These are phyloP conservation scores for Murina feae DNA, from an alignment of 2,113 vertebrate genomes.

Conservation along the genomic window DNA sequence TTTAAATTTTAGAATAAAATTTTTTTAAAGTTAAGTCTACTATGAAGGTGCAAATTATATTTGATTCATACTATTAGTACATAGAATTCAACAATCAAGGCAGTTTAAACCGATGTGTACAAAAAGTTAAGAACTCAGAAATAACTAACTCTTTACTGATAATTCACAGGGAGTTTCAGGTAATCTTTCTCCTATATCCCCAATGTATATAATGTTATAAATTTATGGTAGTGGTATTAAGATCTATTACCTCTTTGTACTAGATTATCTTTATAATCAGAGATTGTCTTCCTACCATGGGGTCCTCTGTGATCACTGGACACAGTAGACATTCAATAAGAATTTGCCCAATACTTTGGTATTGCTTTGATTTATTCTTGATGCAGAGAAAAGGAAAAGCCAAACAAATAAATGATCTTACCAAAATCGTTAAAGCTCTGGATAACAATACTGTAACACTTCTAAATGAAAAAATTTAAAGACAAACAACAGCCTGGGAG, in stretches of 20 bases:
- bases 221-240: background rate
- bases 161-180: background rate
- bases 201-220: background rate
- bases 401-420: background rate
- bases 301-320: background rate
- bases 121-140: constrained; percentile 18
- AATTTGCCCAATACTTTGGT: background rate
- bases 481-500: background rate
- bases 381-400: background rate
- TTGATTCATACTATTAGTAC: background rate
- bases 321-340: background rate
- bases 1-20: background rate
- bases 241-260: background rate
- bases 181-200: background rate
- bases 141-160: background rate
- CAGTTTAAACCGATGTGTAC: background rate
- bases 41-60: background rate
- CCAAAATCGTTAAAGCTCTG: background rate
- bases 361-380: constrained; percentile 11
- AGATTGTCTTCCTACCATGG: background rate
- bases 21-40: background rate
- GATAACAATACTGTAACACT: background rate
- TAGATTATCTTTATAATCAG: background rate
- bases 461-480: constrained; percentile 14
- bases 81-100: background rate